Evolutionary conservation across 35 echinoderm and acorn worm genomes (phyloP), one percentile per base, ranked within the genome.

Genomic region (Apostichopus californicus): DNA sequence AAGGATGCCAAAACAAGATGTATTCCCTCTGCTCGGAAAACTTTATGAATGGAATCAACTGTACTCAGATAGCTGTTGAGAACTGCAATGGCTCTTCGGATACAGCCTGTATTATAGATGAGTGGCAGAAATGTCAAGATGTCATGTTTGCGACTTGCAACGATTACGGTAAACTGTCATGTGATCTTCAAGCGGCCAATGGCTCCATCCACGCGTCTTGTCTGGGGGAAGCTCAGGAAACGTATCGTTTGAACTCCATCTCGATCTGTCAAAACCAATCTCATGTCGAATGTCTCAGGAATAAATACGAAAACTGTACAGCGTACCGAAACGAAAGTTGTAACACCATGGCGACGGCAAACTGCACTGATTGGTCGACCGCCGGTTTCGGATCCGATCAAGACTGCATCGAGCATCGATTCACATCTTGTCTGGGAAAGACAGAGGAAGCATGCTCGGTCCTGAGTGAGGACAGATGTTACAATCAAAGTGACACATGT

Each of bases 1-100:
- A 91, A 6, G 90, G 46, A 20, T 92, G 90, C 23, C 54, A 54
- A 6, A 95, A 92, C 53, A 57, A 64, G 52, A 95, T 83, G 61
- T n/a, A 78, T 55, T 59, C 82, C 4, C 34, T 21, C 56, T 95
- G 90, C 52, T 56, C 79, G 5, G 80, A 8, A 14, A 88, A 75
- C 46, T 90, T 90, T 15, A 56, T 57, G 52, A 52, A 68, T 28
- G 23, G 57, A 26, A 63, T 80, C 58, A 58, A 77, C 15, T 93
- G 92, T 78, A 6, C 23, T 18, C 21, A 21, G 9, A 46, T 63
- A 54, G 85, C 73, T 28, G 25, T 17, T 15, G 5, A 15, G 8
- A 34, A 55, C 17, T 93, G 92, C 86, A 54, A 64, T 5, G 57
- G 58, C 8, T 56, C 73, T 6, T 18, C 6, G 0, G 86, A 78